A percentile compares a stretch with the other conserved stretches of the same genome.
Conservation (phyloP, 2,113 vertebrate species). For the Athene cunicularia region DNA sequence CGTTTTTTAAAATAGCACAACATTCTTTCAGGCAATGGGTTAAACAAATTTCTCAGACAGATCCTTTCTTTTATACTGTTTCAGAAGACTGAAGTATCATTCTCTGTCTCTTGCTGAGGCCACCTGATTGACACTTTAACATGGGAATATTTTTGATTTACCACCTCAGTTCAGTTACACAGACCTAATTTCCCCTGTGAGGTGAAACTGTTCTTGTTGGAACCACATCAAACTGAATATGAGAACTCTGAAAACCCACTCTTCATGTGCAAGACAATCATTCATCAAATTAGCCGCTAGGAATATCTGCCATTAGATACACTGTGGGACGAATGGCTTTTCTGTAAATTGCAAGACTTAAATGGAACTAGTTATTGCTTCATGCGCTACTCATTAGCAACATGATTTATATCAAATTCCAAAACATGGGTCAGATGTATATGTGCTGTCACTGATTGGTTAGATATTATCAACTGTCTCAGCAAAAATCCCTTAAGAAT, state of each 20-base stretch:
- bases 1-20: not conserved
- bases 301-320: slow-evolving; percentile 40
- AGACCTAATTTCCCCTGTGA: not conserved
- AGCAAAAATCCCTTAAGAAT: slow-evolving; percentile 26
- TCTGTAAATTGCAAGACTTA: slow-evolving; percentile 25
- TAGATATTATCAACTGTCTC: not conserved
- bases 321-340: not conserved
- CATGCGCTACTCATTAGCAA: slow-evolving; percentile 7
- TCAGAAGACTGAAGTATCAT: not conserved
- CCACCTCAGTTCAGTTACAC: not conserved
- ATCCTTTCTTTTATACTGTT: not conserved
- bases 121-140: not conserved
- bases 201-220: slow-evolving; percentile 5
- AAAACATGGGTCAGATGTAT: slow-evolving; percentile 27
- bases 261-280: not conserved
- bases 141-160: not conserved
- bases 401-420: slow-evolving; percentile 25
- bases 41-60: not conserved
- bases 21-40: not conserved
- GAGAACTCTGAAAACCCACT: not conserved
- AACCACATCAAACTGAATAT: slow-evolving; percentile 25
- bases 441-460: slow-evolving; percentile 9
- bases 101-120: not conserved
- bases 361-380: slow-evolving; percentile 36
- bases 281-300: slow-evolving; percentile 22